These are phyloP conservation scores for Aphodius sticticus DNA, from an alignment of 2,888 invertebrate genomes.

Conservation along the genomic window DNA sequence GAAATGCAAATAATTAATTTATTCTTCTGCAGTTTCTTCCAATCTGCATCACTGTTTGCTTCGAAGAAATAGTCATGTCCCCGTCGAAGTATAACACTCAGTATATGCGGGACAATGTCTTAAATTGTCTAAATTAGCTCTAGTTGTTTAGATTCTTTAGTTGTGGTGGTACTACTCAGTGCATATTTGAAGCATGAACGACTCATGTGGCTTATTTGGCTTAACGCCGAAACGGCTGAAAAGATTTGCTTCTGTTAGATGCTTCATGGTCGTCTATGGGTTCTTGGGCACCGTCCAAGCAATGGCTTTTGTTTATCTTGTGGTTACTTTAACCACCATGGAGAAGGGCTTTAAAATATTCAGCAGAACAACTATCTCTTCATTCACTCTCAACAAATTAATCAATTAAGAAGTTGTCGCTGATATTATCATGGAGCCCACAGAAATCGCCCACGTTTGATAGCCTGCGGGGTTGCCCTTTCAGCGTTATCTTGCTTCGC, in stretches of 20 bases:
- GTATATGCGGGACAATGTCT: too few relatives aligned
- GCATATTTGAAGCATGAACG: slow-evolving; percentile 38
- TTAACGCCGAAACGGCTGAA: slow-evolving; percentile 69
- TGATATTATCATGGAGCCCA: slow-evolving; percentile 71
- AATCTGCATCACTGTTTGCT: too few relatives aligned
- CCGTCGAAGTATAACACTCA: too few relatives aligned
- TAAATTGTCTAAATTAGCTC: slow-evolving; percentile 13
- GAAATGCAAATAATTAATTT: too few relatives aligned
- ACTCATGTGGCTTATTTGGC: slow-evolving; percentile 64
- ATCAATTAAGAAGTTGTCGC: slow-evolving; percentile 56
- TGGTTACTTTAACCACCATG: slow-evolving; percentile 71
- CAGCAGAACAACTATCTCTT: slow-evolving; percentile 62
- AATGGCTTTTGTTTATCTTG: slow-evolving; percentile 71
- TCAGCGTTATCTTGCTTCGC: slow-evolving; percentile 69
- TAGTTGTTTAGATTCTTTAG: background rate
- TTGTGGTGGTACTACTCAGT: background rate
- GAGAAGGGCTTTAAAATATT: slow-evolving; percentile 75
- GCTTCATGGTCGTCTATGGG: slow-evolving; percentile 69
- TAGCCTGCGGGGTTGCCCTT: slow-evolving; percentile 69
- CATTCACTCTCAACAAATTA: background rate
- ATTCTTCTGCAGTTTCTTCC: too few relatives aligned
- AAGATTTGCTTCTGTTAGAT: slow-evolving; percentile 65
- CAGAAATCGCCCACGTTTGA: slow-evolving; percentile 72
- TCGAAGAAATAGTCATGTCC: too few relatives aligned
- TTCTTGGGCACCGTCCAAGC: slow-evolving; percentile 71